Percentiles rank a stretch among this genome's conserved stretches.
These are phyloP conservation scores for Coenonympha glycerion DNA, from an alignment of 2,888 invertebrate species.

Conservation along the genomic window DNA sequence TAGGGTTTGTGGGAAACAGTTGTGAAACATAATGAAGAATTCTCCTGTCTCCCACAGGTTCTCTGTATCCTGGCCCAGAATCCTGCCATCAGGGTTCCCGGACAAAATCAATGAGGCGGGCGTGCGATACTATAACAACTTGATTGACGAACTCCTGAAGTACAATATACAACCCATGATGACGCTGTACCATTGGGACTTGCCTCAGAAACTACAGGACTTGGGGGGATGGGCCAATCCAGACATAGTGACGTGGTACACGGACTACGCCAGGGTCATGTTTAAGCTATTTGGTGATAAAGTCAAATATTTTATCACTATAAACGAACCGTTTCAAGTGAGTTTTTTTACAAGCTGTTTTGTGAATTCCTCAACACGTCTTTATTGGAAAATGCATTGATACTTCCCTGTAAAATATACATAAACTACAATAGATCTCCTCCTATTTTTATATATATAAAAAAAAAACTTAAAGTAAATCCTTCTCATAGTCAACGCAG, in stretches of 20 bases:
- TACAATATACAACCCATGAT: conserved; percentile 77
- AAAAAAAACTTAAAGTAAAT: too few relatives aligned
- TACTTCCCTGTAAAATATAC: too few relatives aligned
- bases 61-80: conserved; percentile 80
- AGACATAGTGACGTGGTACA: conserved; percentile 76
- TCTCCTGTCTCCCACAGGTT: conserved; percentile 51
- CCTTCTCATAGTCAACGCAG: too few relatives aligned
- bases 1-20: too few relatives aligned
- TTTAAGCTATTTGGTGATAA: conserved; percentile 71
- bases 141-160: conserved; percentile 78
- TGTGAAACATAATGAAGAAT: too few relatives aligned
- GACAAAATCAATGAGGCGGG: conserved; percentile 79
- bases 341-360: too few relatives aligned
- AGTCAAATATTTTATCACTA: conserved; percentile 80
- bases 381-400: too few relatives aligned
- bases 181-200: conserved; percentile 78
- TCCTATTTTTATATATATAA: too few relatives aligned
- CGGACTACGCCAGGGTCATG: conserved; percentile 75
- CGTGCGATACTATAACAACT: conserved; percentile 79
- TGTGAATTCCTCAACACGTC: too few relatives aligned
- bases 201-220: conserved; percentile 59
- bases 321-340: conserved; percentile 81
- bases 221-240: conserved; percentile 80
- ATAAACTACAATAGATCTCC: too few relatives aligned
- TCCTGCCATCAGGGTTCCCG: conserved; percentile 78